phyloP scores from a whole-genome alignment of 2,888 invertebrate genomes.

The Sphaeridia pumilis region DNA sequence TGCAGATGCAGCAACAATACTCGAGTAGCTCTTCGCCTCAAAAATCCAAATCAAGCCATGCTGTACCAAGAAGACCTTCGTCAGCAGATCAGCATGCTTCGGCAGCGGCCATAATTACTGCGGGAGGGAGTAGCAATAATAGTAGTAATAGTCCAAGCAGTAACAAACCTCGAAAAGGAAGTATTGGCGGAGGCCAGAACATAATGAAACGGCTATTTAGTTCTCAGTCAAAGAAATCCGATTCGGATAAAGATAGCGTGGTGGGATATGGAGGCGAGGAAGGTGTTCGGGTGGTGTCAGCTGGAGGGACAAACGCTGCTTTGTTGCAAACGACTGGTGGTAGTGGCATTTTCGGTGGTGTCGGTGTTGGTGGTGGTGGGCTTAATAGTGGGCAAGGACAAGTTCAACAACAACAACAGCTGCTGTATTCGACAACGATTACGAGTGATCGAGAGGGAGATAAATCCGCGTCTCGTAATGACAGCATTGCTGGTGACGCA shows the following conservation, averaged over 20 bases:
- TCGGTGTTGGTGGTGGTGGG: background rate
- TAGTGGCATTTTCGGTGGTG: background rate
- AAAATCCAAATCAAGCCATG: background rate
- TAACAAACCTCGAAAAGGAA: background rate
- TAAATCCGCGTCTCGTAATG: too few relatives aligned
- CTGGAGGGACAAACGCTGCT: too few relatives aligned
- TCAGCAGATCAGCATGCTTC: too few relatives aligned
- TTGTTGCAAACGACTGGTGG: too few relatives aligned
- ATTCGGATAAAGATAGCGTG: background rate
- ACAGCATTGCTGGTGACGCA: too few relatives aligned
- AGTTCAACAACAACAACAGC: too few relatives aligned
- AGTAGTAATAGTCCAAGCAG: background rate
- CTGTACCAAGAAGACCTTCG: too few relatives aligned
- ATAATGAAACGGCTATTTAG: background rate
- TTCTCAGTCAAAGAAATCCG: constrained; percentile 1
- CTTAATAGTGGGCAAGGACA: background rate
- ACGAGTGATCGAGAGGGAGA: too few relatives aligned
- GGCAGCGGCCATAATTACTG: too few relatives aligned
- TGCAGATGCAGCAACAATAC: too few relatives aligned
- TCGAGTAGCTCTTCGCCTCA: background rate
- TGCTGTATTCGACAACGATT: background rate
- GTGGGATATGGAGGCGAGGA: too few relatives aligned
- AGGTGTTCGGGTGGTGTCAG: background rate
- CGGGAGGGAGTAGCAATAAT: too few relatives aligned
- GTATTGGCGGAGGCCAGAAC: background rate